A percentile compares a stretch with the other conserved stretches of the same genome.
Conservation (phyloP, 1,140 invertebrate species). For the Littorina saxatilis region DNA sequence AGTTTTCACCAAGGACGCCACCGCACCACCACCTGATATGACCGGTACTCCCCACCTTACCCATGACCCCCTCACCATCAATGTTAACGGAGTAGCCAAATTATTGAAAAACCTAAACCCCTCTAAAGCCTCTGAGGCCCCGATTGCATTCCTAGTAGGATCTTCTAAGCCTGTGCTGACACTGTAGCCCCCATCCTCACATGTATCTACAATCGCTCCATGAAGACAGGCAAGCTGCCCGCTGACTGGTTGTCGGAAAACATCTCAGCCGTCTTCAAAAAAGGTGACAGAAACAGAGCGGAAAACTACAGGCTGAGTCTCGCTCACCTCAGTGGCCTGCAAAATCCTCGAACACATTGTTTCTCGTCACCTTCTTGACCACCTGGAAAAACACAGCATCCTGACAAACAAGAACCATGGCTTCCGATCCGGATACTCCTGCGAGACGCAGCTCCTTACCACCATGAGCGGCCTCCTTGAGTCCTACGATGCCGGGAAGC, state of each 20-base stretch:
- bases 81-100: too few relatives aligned
- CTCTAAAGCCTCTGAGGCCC: too few relatives aligned
- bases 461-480: conserved; percentile 13
- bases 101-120: too few relatives aligned
- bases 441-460: conserved; percentile 39
- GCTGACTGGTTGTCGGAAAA: conserved; percentile 31
- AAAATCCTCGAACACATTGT: conserved; percentile 52
- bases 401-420: too few relatives aligned
- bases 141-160: conserved; percentile 32
- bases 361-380: conserved; percentile 36
- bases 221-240: background rate
- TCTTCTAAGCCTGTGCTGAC: conserved; percentile 37
- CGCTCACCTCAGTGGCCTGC: conserved; percentile 40
- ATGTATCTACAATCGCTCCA: conserved; percentile 26
- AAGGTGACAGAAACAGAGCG: conserved; percentile 22
- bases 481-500: background rate
- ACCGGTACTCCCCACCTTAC: too few relatives aligned
- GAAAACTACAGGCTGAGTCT: conserved; percentile 47
- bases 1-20: too few relatives aligned
- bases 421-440: conserved; percentile 26
- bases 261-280: conserved; percentile 38
- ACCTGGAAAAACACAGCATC: conserved; percentile 43
- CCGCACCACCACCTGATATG: too few relatives aligned
- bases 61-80: too few relatives aligned
- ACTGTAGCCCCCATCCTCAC: conserved; percentile 9